Evolutionary conservation across 2,888 invertebrate species (phyloP).

Genomic region (Rhagonycha lutea): DNA sequence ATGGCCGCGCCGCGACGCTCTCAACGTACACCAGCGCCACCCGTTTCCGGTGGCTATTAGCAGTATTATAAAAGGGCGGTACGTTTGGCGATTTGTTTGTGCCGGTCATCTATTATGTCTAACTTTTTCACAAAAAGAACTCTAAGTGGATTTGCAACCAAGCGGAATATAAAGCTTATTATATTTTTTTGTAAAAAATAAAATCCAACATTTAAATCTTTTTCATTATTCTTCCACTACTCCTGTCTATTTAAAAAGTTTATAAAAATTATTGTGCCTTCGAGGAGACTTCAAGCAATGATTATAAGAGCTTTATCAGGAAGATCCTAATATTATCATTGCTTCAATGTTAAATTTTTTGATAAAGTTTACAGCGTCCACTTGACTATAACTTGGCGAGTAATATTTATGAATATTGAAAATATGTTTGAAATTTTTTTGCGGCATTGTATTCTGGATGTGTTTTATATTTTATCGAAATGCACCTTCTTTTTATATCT

Average conservation of each 20-base stretch:
- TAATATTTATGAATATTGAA: background rate
- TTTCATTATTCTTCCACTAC: background rate
- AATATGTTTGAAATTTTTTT: background rate
- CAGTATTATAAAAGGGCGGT: conserved; percentile 54
- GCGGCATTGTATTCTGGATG: background rate
- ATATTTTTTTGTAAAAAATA: conserved; percentile 32
- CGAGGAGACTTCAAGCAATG: no score
- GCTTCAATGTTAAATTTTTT: no score
- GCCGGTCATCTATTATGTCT: conserved; percentile 41
- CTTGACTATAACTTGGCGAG: background rate
- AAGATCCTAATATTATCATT: no score
- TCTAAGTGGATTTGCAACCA: conserved; percentile 48
- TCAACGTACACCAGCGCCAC: conserved; percentile 46
- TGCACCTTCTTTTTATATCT: conserved; percentile 50
- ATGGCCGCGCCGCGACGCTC: conserved; percentile 46
- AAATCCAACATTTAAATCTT: conserved; percentile 18
- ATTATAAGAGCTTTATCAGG: no score
- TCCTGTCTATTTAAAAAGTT: background rate
- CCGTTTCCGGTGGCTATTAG: conserved; percentile 54
- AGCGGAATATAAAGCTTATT: conserved; percentile 47
- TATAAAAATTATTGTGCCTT: background rate
- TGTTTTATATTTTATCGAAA: conserved; percentile 39
- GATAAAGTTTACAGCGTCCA: no score
- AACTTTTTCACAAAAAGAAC: conserved; percentile 36
- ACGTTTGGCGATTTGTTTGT: conserved; percentile 50